Evolutionary conservation across 2,113 vertebrate species (phyloP).

Genomic region (Chaetodon auriga): DNA sequence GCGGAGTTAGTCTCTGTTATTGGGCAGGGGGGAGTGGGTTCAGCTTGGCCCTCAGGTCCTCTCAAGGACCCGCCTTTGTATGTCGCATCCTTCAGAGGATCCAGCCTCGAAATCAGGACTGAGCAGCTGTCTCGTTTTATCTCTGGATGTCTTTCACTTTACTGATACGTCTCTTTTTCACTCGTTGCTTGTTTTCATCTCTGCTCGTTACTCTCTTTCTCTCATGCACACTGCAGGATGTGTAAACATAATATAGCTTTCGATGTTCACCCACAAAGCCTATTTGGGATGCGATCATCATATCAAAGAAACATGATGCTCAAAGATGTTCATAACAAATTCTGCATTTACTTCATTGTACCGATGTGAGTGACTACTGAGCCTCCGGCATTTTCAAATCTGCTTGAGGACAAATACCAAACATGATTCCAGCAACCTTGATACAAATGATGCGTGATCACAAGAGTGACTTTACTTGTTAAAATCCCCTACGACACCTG

Average conservation of each 20-base stretch:
- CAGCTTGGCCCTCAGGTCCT: neutral
- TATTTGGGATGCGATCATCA: neutral
- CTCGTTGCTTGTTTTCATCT: neutral
- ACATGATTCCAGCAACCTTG: neutral
- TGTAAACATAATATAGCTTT: neutral
- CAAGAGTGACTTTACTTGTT: neutral
- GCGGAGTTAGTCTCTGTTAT: neutral
- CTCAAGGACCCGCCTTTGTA: neutral
- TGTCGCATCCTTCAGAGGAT: slow-evolving; percentile 1
- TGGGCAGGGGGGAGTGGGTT: neutral
- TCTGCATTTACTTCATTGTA: neutral
- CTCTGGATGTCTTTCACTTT: neutral
- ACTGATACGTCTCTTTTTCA: neutral
- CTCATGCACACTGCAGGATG: neutral
- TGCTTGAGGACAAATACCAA: slow-evolving; percentile 7
- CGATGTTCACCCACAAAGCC: neutral
- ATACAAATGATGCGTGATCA: neutral
- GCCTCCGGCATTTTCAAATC: neutral
- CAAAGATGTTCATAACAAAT: slow-evolving; percentile 4
- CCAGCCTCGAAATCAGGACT: neutral
- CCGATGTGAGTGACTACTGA: neutral
- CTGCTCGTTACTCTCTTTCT: neutral
- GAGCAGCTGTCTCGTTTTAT: slow-evolving; percentile 17
- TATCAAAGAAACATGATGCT: neutral
- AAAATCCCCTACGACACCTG: neutral